Conservation (phyloP, 1,140 invertebrate genomes). For the Saccostrea cuccullata region DNA sequence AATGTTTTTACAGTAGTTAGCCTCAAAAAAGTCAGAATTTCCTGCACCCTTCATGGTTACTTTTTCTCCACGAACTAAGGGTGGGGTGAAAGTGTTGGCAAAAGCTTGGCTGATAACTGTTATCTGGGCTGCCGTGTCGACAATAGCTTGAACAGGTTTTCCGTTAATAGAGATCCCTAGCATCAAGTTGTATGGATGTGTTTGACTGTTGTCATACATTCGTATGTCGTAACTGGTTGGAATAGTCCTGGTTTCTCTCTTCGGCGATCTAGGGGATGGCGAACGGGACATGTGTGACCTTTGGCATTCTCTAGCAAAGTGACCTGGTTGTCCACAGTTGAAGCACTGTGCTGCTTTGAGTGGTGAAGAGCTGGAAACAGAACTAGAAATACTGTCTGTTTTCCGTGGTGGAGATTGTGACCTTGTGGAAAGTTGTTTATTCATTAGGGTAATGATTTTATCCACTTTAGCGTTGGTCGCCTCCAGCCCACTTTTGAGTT, state of each 20-base stretch:
- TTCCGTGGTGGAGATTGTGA: not conserved
- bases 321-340: not conserved
- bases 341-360: too few species aligned
- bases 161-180: not conserved
- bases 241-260: not conserved
- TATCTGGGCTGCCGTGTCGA: conserved; percentile 14
- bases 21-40: too few species aligned
- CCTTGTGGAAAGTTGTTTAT: not conserved
- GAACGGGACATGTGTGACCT: too few species aligned
- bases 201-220: not conserved
- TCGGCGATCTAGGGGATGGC: too few species aligned
- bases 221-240: not conserved
- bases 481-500: not conserved
- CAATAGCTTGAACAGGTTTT: conserved; percentile 1
- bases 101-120: not conserved
- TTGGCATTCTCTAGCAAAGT: conserved; percentile 40
- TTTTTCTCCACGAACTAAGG: not conserved
- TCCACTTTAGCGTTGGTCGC: not conserved
- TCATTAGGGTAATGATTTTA: not conserved
- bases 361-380: too few species aligned
- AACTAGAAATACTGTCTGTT: too few species aligned
- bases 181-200: not conserved
- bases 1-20: too few species aligned
- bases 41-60: conserved; percentile 4
- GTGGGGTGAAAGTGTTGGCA: not conserved